Percentiles rank a stretch among this genome's conserved stretches.
phyloP scores from a whole-genome alignment of 2,888 invertebrate genomes.

The Empis livida region DNA sequence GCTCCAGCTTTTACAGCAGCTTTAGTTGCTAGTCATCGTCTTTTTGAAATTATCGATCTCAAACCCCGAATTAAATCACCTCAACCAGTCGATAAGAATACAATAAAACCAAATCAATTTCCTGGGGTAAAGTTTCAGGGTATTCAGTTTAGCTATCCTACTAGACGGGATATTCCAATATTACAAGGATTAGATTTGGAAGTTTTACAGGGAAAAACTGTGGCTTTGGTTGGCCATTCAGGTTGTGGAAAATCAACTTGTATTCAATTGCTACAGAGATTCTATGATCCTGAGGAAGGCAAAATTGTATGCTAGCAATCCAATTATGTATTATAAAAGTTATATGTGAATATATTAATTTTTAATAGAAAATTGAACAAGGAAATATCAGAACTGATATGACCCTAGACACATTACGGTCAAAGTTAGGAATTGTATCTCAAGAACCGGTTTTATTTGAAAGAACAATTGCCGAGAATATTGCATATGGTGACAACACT shows the following conservation, averaged over 20 bases:
- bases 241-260: constrained; percentile 76
- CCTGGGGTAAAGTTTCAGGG: constrained; percentile 43
- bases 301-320: constrained; percentile 37
- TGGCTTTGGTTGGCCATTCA: constrained; percentile 60
- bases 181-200: constrained; percentile 55
- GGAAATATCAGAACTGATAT: constrained; percentile 46
- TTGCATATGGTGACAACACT: constrained; percentile 72
- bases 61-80: constrained; percentile 43
- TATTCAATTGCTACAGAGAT: constrained; percentile 63
- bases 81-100: constrained; percentile 22
- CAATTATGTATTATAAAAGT: no score
- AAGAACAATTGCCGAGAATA: constrained; percentile 70
- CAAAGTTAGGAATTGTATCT: constrained; percentile 67
- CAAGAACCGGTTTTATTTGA: constrained; percentile 81
- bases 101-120: constrained; percentile 26
- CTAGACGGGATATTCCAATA: constrained; percentile 59
- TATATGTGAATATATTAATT: constrained; percentile 11
- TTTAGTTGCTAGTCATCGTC: constrained; percentile 52
- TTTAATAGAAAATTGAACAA: constrained; percentile 36
- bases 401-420: constrained; percentile 51
- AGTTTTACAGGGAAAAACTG: constrained; percentile 54
- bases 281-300: constrained; percentile 63
- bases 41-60: constrained; percentile 50
- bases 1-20: constrained; percentile 69
- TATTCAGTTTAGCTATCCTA: constrained; percentile 70